Conservation (phyloP, 2,113 vertebrate genomes). For the Vulpes lagopus region DNA sequence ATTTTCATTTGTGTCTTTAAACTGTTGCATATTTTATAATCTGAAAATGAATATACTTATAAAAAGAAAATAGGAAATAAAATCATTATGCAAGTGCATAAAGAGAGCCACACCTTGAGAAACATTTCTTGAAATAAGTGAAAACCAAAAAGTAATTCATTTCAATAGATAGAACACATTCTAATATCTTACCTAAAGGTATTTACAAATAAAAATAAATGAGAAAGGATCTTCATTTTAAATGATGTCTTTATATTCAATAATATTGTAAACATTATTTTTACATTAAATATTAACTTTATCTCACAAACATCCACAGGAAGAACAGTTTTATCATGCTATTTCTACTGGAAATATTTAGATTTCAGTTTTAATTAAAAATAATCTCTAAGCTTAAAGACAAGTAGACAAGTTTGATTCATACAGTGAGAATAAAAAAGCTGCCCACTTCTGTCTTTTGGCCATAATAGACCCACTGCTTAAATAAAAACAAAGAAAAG, state of each 20-base stretch:
- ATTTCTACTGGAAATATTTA: not conserved
- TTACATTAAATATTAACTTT: conserved; percentile 31
- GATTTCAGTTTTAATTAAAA: not conserved
- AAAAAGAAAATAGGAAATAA: not conserved
- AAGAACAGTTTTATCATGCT: not conserved
- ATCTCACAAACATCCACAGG: not conserved
- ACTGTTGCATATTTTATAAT: not conserved
- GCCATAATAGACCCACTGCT: not conserved
- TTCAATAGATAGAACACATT: not conserved
- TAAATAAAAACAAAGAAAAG: not conserved
- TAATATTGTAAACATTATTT: not conserved
- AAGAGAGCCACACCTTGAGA: not conserved
- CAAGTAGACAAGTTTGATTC: not conserved
- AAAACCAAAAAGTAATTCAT: not conserved
- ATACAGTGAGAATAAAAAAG: not conserved
- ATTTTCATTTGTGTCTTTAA: not conserved
- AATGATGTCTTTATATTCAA: not conserved
- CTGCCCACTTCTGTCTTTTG: not conserved
- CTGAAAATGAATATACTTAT: not conserved
- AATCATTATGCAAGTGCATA: not conserved
- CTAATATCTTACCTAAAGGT: not conserved
- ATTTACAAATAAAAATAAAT: not conserved
- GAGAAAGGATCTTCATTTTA: not conserved
- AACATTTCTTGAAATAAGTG: not conserved
- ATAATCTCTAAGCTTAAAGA: not conserved